Percentiles rank a stretch among this genome's conserved stretches.
phyloP scores from a whole-genome alignment of 2,888 invertebrate species.

The Drosophila mercatorum region DNA sequence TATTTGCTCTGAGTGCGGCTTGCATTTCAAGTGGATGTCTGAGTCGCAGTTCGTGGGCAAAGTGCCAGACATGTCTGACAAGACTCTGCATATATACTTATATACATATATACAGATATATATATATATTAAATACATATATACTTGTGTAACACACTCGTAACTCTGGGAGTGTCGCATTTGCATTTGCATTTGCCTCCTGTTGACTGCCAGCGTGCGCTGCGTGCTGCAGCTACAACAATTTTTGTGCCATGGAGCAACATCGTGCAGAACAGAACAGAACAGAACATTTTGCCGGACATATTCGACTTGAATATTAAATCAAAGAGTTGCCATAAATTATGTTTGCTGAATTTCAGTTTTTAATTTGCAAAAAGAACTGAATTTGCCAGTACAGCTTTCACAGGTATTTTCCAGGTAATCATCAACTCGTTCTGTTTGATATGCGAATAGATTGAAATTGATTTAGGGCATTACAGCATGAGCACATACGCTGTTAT shows the following conservation, averaged over 20 bases:
- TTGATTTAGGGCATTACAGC: conserved; percentile 14
- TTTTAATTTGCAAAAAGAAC: conserved; percentile 1
- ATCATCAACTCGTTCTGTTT: conserved; percentile 2
- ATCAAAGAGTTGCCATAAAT: conserved; percentile 4
- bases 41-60: conserved; percentile 29
- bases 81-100: not conserved
- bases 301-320: conserved; percentile 2
- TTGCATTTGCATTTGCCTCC: conserved; percentile 51
- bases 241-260: not conserved
- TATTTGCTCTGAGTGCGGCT: not conserved
- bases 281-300: conserved; percentile 1
- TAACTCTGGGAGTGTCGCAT: conserved; percentile 32
- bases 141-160: not conserved
- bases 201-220: conserved; percentile 5
- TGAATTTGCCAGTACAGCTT: not conserved
- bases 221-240: not conserved
- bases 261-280: conserved; percentile 17
- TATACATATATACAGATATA: not conserved
- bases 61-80: conserved; percentile 56
- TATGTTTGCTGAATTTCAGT: conserved; percentile 11
- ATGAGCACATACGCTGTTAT: too few relatives aligned
- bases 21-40: conserved; percentile 19
- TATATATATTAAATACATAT: too few relatives aligned
- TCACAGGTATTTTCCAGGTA: conserved; percentile 4
- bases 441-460: conserved; percentile 4